phyloP scores from a whole-genome alignment of 2,797 vertebrate species.

The Anniella stebbinsi region DNA sequence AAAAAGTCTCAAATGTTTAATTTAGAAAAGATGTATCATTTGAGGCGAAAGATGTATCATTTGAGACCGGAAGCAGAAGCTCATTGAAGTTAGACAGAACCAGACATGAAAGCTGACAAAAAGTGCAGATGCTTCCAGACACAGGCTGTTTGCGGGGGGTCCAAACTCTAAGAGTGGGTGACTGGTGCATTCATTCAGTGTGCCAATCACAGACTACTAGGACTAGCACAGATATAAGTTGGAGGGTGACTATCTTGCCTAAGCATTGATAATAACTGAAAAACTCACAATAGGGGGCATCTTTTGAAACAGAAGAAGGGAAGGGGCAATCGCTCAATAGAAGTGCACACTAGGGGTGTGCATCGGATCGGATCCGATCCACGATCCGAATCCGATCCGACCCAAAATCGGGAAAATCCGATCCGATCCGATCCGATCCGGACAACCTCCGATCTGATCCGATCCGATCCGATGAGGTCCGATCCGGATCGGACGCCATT shows the following conservation, averaged over 20 bases:
- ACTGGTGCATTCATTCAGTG: background rate
- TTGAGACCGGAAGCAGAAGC: background rate
- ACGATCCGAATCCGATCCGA: no score
- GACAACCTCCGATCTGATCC: no score
- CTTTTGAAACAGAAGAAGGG: background rate
- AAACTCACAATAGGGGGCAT: background rate
- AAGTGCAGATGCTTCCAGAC: background rate
- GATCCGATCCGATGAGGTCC: no score
- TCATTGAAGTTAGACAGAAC: background rate
- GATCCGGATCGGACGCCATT: no score
- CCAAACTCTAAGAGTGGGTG: no score
- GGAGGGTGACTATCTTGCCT: background rate
- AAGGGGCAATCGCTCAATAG: background rate
- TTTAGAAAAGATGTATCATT: constrained; percentile 20
- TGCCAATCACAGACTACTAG: background rate
- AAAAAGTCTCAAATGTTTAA: constrained; percentile 21
- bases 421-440: no score
- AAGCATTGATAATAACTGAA: background rate
- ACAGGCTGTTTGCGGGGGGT: background rate
- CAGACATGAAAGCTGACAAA: background rate
- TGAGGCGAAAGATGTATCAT: background rate
- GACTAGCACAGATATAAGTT: background rate
- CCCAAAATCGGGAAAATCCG: no score
- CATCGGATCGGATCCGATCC: no score
- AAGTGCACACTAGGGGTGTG: no score